Conservation (phyloP, 1,140 invertebrate species). For the Mya arenaria region DNA sequence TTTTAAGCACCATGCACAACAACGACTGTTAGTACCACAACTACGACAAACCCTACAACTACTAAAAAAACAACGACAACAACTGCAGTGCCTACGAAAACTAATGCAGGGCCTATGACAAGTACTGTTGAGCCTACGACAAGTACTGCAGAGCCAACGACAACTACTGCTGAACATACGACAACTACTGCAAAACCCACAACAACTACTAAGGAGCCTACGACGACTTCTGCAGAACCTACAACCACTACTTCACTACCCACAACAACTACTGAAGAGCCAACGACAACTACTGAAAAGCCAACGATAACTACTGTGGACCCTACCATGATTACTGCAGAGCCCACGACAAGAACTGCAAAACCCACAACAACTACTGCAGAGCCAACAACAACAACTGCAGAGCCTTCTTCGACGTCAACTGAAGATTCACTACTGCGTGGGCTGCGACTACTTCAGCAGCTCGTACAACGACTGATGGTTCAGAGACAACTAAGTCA, state of each 20-base stretch:
- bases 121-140: background rate
- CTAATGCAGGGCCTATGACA: background rate
- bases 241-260: background rate
- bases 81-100: background rate
- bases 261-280: background rate
- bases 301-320: conserved; percentile 3
- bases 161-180: background rate
- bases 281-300: background rate
- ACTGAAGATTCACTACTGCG: no score
- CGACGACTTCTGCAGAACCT: background rate
- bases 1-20: no score
- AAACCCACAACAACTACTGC: conserved; percentile 3
- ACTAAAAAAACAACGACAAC: background rate
- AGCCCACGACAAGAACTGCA: conserved; percentile 1
- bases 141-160: background rate
- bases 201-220: background rate
- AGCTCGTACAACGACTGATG: no score
- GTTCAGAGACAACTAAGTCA: no score
- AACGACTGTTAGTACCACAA: no score
- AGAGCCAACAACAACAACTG: background rate
- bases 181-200: background rate
- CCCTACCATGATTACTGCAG: background rate
- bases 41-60: background rate
- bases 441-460: no score
- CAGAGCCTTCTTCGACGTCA: no score